Evolutionary conservation across 2,797 vertebrate species (phyloP).

Genomic region (Morelia viridis): DNA sequence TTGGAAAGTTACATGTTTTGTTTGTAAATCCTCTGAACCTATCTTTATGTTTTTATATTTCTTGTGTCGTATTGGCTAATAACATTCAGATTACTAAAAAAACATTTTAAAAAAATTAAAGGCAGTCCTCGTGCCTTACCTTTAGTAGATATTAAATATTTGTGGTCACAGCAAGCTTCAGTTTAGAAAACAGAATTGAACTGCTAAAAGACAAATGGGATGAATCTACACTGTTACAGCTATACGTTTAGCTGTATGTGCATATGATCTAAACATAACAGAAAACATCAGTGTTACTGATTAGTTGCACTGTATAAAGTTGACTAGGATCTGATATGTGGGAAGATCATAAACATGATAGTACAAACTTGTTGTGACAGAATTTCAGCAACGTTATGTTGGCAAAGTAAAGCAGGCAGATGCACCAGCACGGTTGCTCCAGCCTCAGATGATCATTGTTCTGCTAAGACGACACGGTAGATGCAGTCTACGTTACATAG

Average conservation of each 20-base stretch:
- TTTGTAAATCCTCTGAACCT: conserved; percentile 10
- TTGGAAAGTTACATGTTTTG: background rate
- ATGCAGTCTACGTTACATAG: background rate
- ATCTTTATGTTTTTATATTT: conserved; percentile 12
- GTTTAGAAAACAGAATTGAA: conserved; percentile 18
- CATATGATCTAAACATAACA: background rate
- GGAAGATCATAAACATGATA: background rate
- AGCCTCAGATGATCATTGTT: background rate
- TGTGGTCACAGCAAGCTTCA: background rate
- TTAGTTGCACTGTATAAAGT: background rate
- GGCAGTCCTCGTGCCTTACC: conserved; percentile 6
- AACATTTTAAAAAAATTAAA: conserved; percentile 1
- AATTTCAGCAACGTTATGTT: background rate
- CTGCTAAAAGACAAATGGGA: conserved; percentile 13
- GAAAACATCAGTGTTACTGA: background rate
- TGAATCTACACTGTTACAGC: conserved; percentile 2
- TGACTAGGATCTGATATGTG: background rate
- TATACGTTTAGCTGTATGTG: conserved; percentile 2
- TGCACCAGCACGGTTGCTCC: background rate
- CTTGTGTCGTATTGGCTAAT: background rate
- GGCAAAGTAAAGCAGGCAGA: background rate
- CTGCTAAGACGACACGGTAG: background rate
- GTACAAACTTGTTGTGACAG: background rate
- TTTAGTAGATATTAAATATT: conserved; percentile 3
- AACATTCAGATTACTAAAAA: background rate